Base-by-base conservation (phyloP, 2,113 vertebrate species). In the Pseudorhombus dupliciocellatus region DNA sequence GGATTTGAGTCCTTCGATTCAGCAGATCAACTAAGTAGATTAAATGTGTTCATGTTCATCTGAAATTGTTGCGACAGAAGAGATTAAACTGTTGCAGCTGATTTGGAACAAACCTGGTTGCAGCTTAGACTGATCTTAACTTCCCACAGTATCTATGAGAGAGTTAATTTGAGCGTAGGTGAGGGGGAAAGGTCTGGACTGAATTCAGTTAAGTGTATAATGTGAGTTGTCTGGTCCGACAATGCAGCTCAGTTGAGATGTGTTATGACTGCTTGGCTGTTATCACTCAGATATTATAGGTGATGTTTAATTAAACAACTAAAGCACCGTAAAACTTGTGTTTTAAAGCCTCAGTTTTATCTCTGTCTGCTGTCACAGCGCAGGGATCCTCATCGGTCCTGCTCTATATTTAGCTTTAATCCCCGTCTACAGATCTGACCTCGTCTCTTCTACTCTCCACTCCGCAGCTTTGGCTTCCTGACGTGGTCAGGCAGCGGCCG, bases 401-500 rank as follows among this genome's bases (percentile, higher is more conserved):
- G 7, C 4, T 52, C 85, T 91, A 83, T 87, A 68, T 88, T 90
- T 89, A 90, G 85, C 85, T 42, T 20, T 90, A 84, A 90, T 87
- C 89, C 81, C 73, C 14, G 28, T 60, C 69, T 28, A 6, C 42
- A 48, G 42, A 65, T 75, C 81, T 89, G 77, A 91, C 86, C 83
- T 54, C 78, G 37, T 60, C 63, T 84, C 66, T 70, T 73, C 54
- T 75, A 2, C 68, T 79, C 37, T 40, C 37, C 10, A 8, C 68
- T 79, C 26, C 72, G 68, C 88, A 99, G 98, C 81, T 98, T 99
- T 86, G 92, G 95, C 62, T 93, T 93, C 52, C 95, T 96, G 92
- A 95, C 95, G 40, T 91, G 87, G 18, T 87, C 89, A 6, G 87
- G 88, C 85, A 89, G 69, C 61, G 24, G 63, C 51, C 84, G 73